Base-by-base conservation (phyloP, 2,888 invertebrate species). In the Holacanthella duospinosa region DNA sequence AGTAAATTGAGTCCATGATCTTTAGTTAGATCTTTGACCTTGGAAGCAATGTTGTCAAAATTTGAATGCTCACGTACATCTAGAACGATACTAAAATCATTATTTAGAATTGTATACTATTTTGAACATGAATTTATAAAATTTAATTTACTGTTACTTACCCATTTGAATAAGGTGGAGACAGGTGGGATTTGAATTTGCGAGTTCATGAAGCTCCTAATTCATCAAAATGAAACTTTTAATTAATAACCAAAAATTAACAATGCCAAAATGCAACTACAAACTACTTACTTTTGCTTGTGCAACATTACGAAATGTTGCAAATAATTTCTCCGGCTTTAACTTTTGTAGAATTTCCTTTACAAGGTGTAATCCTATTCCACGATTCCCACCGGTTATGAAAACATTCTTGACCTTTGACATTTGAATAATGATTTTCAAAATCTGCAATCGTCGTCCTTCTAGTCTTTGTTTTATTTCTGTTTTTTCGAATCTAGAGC, bases 351-450 rank as follows among this genome's bases (percentile, higher is more conserved):
- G 21, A 1, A 91, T 78, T 74, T 85, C 82, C 78, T 86, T 87
- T 43, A 93, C 85, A 74, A 94, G 80, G 66, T 93, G 92, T 62
- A 93, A 80, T 54, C 94, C 94, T 63, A 94, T 80, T 12, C 94
- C 94, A 55, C 93, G 84, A 77, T 91, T 93, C 67, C 89, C 88
- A 54, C 93, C 94, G 48, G 93, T 94, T 72, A 94, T 86, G 74
- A 94, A 78, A 72, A 91, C 58, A n/a, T 44, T 59, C 21, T 28
- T 48, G 28, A 59, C 55, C 28, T 57, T 58, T 24, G 55, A 61
- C 59, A 62, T 58, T 21, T 9, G 21, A 21, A 9, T 36, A 36
- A 36, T n/a, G 36, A 16, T 36, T 36, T 36, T 36, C 36, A 36
- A 36, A 6, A 36, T 12, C 16, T 12, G 36, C 9, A 36, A 36